Evolutionary conservation across 2,888 invertebrate genomes (phyloP), one percentile per base, ranked within the genome.

Genomic region (Beris morrisii): DNA sequence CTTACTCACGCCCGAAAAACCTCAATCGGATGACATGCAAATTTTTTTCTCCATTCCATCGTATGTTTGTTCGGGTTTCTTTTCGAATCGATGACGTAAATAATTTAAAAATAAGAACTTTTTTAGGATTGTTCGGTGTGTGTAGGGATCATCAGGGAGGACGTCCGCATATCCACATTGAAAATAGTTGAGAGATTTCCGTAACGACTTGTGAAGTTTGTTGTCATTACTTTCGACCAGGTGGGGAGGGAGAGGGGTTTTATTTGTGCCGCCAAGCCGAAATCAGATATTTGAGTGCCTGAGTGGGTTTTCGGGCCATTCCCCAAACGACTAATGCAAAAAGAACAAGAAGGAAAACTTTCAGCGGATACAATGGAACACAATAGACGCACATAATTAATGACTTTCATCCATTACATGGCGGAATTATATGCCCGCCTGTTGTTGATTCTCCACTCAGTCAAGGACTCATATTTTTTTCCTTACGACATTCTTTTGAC

Each of bases 341-440:
- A 38, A 12, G 43, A n/a, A 22, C 22, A 22, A 38, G 38, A 11
- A 31, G 48, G 48, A 59, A 31, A 59, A 52, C 50, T 61, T 61
- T 50, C 38, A 46, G 50, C 43, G 38, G 22, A 22, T 43, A 50
- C 61, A 31, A 61, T 61, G 61, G 50, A 61, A 45, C 64, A 64
- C 55, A 64, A 64, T 64, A 13, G 45, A 55, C 43, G 64, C 53
- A 45, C 55, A 64, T 64, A 64, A 64, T 64, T 64, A 64, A 64
- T 64, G 64, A 64, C 54, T 64, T 64, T 55, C 55, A 64, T 64
- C 64, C 64, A 64, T 64, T 64, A 64, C 64, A 45, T 45, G 13
- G 45, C 55, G 45, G 45, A 64, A 61, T 52, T 61, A 50, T 52
- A 50, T 61, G 61, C 50, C 61, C 61, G 61, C 61, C 61, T 50